Conservation (phyloP, 2,888 invertebrate species). For the Oeneis ivallda region DNA sequence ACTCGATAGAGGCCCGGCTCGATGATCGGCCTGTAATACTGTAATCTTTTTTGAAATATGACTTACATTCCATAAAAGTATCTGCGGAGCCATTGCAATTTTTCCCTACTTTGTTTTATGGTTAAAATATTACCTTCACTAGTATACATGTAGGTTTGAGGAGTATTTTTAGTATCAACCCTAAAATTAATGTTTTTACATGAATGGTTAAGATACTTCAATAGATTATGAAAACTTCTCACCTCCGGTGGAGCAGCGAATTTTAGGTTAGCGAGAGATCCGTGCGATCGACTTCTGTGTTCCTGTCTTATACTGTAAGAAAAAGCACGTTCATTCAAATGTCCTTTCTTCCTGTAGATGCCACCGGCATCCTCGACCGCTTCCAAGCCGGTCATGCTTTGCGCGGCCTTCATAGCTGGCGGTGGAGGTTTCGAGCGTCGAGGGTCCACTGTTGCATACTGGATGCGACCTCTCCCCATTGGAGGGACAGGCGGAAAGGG, state of each 20-base stretch:
- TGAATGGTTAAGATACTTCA: too few relatives aligned
- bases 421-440: slow-evolving; percentile 84
- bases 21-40: slow-evolving; percentile 44
- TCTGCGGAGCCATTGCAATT: slow-evolving; percentile 3
- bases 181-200: too few relatives aligned
- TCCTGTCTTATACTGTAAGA: slow-evolving; percentile 97
- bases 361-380: slow-evolving; percentile 84
- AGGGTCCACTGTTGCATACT: slow-evolving; percentile 84
- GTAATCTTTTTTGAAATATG: slow-evolving; percentile 48
- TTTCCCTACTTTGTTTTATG: not conserved
- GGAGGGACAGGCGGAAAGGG: slow-evolving; percentile 69
- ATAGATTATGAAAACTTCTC: slow-evolving; percentile 42
- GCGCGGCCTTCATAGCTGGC: slow-evolving; percentile 84
- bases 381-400: slow-evolving; percentile 85
- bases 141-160: not conserved
- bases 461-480: slow-evolving; percentile 69
- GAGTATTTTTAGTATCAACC: not conserved
- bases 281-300: slow-evolving; percentile 95
- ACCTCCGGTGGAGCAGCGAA: slow-evolving; percentile 89
- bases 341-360: slow-evolving; percentile 94
- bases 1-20: slow-evolving; percentile 34
- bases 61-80: slow-evolving; percentile 39
- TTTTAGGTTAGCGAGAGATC: slow-evolving; percentile 94
- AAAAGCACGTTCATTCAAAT: slow-evolving; percentile 95
- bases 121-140: not conserved